Base-by-base conservation (phyloP, 2,797 vertebrate species). In the Tauraco hartlaubi region DNA sequence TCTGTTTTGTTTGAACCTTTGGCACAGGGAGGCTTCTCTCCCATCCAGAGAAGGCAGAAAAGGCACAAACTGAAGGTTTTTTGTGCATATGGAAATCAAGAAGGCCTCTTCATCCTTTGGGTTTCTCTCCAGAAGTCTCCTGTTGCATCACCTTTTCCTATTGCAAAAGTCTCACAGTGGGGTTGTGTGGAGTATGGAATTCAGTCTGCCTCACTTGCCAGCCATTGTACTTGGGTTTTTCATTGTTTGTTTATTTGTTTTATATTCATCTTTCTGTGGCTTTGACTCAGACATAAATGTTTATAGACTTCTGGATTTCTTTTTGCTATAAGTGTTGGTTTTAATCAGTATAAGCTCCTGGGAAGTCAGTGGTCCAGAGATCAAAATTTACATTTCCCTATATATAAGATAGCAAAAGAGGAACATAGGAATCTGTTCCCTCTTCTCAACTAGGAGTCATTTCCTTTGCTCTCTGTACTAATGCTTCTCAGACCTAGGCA, bases 211-310 rank as follows among this genome's bases (percentile, higher is more conserved):
- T 85, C 80, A 79, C 35, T 8, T 81, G 72, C 91, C 83, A 95
- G 72, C 25, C 92, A 94, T 62, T 95, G 64, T 88, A 66, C 58
- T 88, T 68, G 72, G 29, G 22, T 93, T 77, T 63, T 82, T 74
- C n/a, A 23, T 39, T 54, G n/a, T 21, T 78, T 71, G 16, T 35
- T 92, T 82, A 11, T 37, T 77, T 91, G 71, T 63, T 96, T 97
- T 74, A 92, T 95, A 72, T 73, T 94, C 74, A 92, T 85, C 72
- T 88, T 86, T 89, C 80, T 97, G 92, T 59, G 88, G 84, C 76
- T 96, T 94, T 91, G 87, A 94, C 74, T 96, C 61, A 93, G 91
- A 89, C 67, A 77, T 91, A 96, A 97, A 90, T 88, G 71, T 96
- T 96, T 96, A 91, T 77, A 94, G 81, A 87, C 68, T 76, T 96